Evolutionary conservation across 2,113 vertebrate species (phyloP).

Genomic region (Tupaia tana): DNA sequence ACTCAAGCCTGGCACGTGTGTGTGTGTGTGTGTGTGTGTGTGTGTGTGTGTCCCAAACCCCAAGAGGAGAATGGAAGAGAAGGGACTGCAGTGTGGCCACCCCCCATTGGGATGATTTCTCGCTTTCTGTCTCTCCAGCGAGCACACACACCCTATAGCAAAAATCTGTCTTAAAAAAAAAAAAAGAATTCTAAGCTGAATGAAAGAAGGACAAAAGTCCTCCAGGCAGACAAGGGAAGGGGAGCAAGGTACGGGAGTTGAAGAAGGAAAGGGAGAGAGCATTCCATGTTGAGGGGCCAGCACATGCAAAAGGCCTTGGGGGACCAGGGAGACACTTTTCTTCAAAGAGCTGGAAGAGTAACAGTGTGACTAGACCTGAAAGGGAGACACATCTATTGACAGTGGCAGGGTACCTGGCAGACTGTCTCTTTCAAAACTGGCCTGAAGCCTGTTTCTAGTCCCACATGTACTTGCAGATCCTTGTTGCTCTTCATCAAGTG

Average conservation of each 20-base stretch:
- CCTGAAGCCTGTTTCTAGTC: neutral
- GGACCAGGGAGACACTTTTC: neutral
- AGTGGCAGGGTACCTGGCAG: neutral
- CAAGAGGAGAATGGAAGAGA: no score
- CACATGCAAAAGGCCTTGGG: neutral
- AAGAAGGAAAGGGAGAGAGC: neutral
- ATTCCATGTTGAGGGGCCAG: neutral
- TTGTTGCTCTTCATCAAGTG: neutral
- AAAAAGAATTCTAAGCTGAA: neutral
- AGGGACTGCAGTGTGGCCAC: no score
- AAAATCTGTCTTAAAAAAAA: no score
- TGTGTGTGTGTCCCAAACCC: no score
- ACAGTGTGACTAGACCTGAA: neutral
- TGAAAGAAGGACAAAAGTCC: neutral
- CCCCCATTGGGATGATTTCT: no score
- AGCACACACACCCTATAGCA: no score
- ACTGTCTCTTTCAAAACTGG: neutral
- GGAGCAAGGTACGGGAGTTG: neutral
- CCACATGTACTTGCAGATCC: neutral
- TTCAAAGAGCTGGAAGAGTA: neutral
- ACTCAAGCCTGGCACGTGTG: no score
- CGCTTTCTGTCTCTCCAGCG: no score
- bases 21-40: no score
- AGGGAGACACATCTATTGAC: neutral
- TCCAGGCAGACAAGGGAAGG: neutral